These are phyloP conservation scores for Molossus alvarezi DNA, from an alignment of 2,797 vertebrate species.

Conservation along the genomic window DNA sequence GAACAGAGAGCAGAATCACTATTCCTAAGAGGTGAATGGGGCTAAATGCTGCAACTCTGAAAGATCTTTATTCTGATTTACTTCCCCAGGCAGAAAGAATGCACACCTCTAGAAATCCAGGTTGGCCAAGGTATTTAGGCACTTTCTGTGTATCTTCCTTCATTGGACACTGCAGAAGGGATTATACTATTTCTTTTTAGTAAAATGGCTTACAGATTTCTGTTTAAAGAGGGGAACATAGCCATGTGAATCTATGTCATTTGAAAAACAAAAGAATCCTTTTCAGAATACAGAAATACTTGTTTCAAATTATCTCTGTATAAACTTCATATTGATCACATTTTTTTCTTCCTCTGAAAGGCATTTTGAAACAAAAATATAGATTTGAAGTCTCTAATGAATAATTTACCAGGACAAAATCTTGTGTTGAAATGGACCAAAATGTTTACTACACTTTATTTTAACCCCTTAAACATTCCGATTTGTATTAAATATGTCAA, in stretches of 20 bases:
- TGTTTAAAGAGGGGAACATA: background rate
- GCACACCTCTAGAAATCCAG: background rate
- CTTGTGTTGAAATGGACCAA: conserved; percentile 23
- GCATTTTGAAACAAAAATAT: conserved; percentile 21
- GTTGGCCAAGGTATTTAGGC: background rate
- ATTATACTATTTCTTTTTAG: conserved; percentile 20
- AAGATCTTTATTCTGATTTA: background rate
- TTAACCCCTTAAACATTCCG: background rate
- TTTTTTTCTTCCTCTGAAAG: conserved; percentile 13
- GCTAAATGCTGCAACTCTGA: background rate
- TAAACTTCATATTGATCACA: conserved; percentile 3
- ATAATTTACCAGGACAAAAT: conserved; percentile 3
- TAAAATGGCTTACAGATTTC: background rate
- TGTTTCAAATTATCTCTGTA: conserved; percentile 22
- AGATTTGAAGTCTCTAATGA: background rate
- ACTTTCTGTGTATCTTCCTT: background rate
- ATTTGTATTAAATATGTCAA: background rate
- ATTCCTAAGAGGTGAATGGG: background rate
- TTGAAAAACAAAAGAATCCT: conserved; percentile 10
- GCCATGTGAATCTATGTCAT: conserved; percentile 16
- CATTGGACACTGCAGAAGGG: background rate
- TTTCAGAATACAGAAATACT: conserved; percentile 21
- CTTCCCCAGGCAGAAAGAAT: background rate
- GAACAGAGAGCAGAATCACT: background rate
- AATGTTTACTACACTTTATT: conserved; percentile 11